phyloP scores from a whole-genome alignment of 2,113 vertebrate genomes.

The Hemiscyllium ocellatum region DNA sequence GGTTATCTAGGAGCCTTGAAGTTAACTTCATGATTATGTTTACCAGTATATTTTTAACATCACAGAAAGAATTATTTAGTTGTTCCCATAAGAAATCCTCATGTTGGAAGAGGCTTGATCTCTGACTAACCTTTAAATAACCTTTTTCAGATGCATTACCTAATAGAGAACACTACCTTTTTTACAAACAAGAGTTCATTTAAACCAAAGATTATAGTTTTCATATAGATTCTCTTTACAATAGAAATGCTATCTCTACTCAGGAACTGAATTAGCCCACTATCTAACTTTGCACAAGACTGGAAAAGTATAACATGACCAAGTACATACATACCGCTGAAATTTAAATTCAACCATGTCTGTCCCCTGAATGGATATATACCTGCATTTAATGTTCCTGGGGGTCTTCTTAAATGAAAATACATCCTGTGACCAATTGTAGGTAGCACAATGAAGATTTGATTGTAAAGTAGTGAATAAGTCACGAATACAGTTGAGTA shows the following conservation, averaged over 20 bases:
- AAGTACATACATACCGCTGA: not conserved
- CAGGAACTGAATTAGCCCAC: not conserved
- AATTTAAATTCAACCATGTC: not conserved
- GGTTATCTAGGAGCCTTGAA: slow-evolving; percentile 58
- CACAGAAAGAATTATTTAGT: slow-evolving; percentile 55
- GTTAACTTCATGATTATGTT: slow-evolving; percentile 60
- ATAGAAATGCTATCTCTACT: not conserved
- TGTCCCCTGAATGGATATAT: not conserved
- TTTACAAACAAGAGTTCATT: not conserved
- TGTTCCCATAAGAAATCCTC: slow-evolving; percentile 50
- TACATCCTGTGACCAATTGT: not conserved
- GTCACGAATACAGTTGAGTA: not conserved
- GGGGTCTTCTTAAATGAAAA: not conserved
- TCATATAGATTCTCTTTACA: not conserved
- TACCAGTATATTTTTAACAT: slow-evolving; percentile 51
- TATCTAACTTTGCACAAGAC: not conserved
- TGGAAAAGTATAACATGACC: not conserved
- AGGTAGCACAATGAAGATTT: not conserved
- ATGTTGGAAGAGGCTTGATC: not conserved
- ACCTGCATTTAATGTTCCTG: not conserved
- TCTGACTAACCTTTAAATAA: not conserved
- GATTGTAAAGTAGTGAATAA: not conserved
- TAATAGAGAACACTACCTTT: not conserved
- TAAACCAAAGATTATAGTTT: not conserved
- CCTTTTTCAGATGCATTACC: not conserved